These are phyloP conservation scores for Erebia epiphron DNA, from an alignment of 2,888 invertebrate genomes.

Conservation along the genomic window DNA sequence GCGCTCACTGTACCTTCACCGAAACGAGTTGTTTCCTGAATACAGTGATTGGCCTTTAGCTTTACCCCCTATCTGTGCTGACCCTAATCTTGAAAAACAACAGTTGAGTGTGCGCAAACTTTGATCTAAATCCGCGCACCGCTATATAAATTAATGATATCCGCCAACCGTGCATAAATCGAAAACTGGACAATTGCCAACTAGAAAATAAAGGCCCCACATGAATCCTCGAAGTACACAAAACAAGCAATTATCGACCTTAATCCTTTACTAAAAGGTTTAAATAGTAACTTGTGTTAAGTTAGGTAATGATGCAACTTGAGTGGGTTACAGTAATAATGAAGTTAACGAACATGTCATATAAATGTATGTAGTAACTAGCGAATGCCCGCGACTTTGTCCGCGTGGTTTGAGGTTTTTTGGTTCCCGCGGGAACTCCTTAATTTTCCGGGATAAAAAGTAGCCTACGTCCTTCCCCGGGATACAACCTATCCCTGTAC, in stretches of 20 bases:
- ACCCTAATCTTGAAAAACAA: conserved; percentile 21
- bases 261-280: not conserved
- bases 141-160: conserved; percentile 59
- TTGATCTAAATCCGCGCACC: conserved; percentile 48
- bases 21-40: not conserved
- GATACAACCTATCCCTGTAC: too few relatives aligned
- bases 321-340: not conserved
- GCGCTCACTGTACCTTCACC: too few relatives aligned
- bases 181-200: conserved; percentile 53
- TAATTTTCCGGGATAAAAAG: too few relatives aligned
- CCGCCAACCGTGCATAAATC: conserved; percentile 57
- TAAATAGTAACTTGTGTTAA: not conserved
- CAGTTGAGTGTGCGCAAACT: conserved; percentile 41
- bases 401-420: too few relatives aligned
- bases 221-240: not conserved
- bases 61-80: not conserved
- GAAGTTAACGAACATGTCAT: conserved; percentile 11
- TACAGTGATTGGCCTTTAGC: not conserved
- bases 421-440: too few relatives aligned
- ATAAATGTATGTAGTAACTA: too few relatives aligned
- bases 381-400: too few relatives aligned
- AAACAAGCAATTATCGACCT: conserved; percentile 2
- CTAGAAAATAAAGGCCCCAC: conserved; percentile 30
- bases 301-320: not conserved
- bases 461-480: too few relatives aligned